Base-by-base conservation (phyloP, 2,797 vertebrate species). In the Typhlichthys eigenmanni region DNA sequence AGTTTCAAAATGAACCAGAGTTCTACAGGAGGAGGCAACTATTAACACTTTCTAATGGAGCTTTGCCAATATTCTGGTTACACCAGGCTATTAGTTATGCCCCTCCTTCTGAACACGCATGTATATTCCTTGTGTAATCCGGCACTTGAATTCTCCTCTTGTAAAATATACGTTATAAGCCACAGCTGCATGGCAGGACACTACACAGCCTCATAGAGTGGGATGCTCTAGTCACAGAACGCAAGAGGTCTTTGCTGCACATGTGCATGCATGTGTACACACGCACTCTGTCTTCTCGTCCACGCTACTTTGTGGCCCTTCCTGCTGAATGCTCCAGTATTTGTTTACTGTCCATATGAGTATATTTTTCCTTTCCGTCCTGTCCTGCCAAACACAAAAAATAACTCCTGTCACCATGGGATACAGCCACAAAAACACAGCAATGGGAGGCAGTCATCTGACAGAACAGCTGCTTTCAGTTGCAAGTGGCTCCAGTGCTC, bases 381-480 rank as follows among this genome's bases (percentile, higher is more conserved):
- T 62, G 64, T 11, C 1, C 75, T 81, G 84, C 83, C 84, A 91
- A 90, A 89, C 84, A 81, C 78, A 88, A 80, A 89, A 87, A 91
- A 89, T 80, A 85, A 85, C 81, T 78, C 78, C 74, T 16, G 82
- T 93, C 85, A 81, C 90, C 87, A 84, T 80, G 89, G 91, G 92
- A 91, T 84, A 91, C 85, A 46, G 83, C 64, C 74, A 76, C 84
- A 89, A 89, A 90, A 92, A 92, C 88, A 90, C 67, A 65, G 38
- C 71, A 48, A 74, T 71, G 79, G 86, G 83, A 85, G 83, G 85
- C 83, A 81, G 81, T 90, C 84, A 78, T 88, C 83, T 86, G 88
- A 82, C 84, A 71, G 76, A 88, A 88, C 91, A 92, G 92, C 92
- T 93, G 92, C 87, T 92, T 93, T 88, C 89, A 92, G 91, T 93